Base-by-base conservation (phyloP, 2,113 vertebrate species). In the Neogale vison region DNA sequence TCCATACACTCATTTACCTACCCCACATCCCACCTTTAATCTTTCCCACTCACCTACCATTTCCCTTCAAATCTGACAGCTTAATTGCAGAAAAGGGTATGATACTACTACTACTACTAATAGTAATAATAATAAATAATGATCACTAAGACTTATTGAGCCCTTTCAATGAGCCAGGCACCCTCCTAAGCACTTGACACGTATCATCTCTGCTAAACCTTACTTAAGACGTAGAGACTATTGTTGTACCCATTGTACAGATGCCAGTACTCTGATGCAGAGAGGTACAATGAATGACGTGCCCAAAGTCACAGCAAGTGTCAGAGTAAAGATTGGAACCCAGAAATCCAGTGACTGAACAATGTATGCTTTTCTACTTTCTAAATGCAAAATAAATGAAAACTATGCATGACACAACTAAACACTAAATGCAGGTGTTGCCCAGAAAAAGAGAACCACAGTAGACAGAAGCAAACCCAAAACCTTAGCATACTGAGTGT, bases 371-470 rank as follows among this genome's bases (percentile, higher is more conserved):
- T 57, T 76, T 72, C n/a, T 34, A 69, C 74, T 84, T 94, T 74
- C n/a, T 52, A 94, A 69, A 72, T 55, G 8, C 55, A 86, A 84
- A 91, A 59, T 34, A 57, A 84, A 90, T 50, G n/a, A 84, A 93
- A 82, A 85, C 34, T 50, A 86, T 31, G 47, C 36, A 21, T 3
- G 24, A 42, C 36, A 42, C 15, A 90, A 80, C 12, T 45, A 45
- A 83, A 74, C 8, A 45, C 23, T 9, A 47, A 93, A 31, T 57
- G 9, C 17, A 47, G 47, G 11, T 36, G 63, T 65, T 4, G 13
- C 26, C 34, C 42, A 39, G 34, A 55, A 52, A 13, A 55, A 92
- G 45, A 65, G 3, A 85, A 36, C 1, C 69, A 82, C 74, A 31
- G n/a, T 9, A 6, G 4, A 18, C 36, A 76, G 76, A 89, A 88